These are phyloP conservation scores for Bos indicus DNA, from an alignment of 2,113 vertebrate species.

Conservation along the genomic window DNA sequence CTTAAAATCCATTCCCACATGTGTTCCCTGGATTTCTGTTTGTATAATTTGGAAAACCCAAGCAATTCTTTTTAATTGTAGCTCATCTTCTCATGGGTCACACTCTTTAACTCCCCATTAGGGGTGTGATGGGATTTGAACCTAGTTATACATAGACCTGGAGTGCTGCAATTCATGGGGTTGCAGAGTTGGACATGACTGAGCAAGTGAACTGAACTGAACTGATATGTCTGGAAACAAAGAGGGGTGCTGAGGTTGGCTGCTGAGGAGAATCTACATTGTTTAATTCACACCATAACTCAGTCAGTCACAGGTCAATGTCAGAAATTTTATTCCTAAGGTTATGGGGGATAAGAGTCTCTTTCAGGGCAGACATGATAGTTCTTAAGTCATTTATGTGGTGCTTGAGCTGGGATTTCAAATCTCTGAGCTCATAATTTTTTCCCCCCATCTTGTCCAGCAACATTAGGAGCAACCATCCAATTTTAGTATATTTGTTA, in stretches of 20 bases:
- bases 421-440: not conserved
- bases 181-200: no score
- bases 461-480: not conserved
- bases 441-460: not conserved
- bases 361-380: not conserved
- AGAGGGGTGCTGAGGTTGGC: not conserved
- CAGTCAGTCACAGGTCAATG: not conserved
- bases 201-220: no score
- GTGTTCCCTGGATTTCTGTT: not conserved
- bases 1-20: not conserved
- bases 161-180: no score
- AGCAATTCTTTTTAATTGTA: not conserved
- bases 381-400: not conserved
- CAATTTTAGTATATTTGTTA: not conserved
- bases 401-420: not conserved
- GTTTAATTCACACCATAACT: not conserved
- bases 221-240: not conserved
- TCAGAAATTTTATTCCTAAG: not conserved
- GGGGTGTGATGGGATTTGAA: not conserved
- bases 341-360: not conserved
- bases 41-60: not conserved
- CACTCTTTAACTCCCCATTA: not conserved
- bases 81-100: not conserved
- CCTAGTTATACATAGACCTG: not conserved
- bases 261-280: not conserved